Evolutionary conservation across 2,797 vertebrate species (phyloP).

Genomic region (Rallus crepitans): DNA sequence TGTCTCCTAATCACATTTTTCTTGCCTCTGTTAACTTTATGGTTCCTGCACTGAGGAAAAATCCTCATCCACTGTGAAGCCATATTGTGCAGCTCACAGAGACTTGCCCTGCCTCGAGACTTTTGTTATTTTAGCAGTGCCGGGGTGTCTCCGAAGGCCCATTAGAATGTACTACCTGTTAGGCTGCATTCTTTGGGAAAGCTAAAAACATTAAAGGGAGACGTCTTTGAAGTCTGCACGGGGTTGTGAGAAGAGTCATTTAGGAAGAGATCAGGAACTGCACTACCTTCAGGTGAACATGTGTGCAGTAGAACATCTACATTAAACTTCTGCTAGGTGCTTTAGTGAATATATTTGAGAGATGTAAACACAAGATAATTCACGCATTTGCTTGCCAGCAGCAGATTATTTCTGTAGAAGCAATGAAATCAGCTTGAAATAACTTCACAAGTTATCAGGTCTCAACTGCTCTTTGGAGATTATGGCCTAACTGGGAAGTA

Average conservation of each 20-base stretch:
- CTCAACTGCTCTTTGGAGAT: neutral
- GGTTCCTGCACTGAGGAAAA: neutral
- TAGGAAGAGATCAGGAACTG: neutral
- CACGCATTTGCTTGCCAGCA: neutral
- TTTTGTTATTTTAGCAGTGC: neutral
- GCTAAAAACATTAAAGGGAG: neutral
- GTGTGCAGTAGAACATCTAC: neutral
- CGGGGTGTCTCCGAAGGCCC: neutral
- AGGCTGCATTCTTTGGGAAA: neutral
- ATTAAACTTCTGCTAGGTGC: neutral
- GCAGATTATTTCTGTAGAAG: neutral
- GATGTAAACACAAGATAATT: neutral
- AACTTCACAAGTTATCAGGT: neutral
- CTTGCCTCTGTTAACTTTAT: slow-evolving; percentile 12
- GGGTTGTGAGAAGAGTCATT: neutral
- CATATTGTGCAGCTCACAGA: neutral
- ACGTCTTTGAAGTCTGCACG: neutral
- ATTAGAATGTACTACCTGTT: neutral
- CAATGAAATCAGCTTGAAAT: neutral
- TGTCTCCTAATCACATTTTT: slow-evolving; percentile 39
- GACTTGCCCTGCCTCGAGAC: neutral
- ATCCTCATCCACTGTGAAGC: neutral
- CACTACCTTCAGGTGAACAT: neutral
- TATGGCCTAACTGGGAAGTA: neutral
- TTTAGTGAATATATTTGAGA: neutral